Evolutionary conservation across 1,140 invertebrate genomes (phyloP), one percentile per base, ranked within the genome.

Genomic region (Drosophila pallidifrons): DNA sequence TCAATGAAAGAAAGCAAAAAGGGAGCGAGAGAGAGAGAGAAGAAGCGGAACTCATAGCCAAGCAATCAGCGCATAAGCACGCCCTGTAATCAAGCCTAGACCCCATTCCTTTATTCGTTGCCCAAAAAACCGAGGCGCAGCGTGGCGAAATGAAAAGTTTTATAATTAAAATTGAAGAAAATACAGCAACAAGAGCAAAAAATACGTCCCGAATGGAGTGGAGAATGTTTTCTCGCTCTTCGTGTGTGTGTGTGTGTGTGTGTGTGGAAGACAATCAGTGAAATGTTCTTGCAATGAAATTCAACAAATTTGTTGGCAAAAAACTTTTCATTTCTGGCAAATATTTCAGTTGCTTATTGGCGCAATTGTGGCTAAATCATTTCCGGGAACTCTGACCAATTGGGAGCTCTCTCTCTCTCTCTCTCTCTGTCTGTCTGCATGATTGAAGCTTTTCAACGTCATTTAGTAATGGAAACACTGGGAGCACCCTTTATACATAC

Each of bases 31-130:
- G 30, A 59, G 32, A 10, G 45, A 25, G 20, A 25, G 20, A 3
- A 25, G 20, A 51, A 52, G 38, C 38, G 72, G 43, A 59, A 73
- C 55, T 76, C 82, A 87, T 82, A 86, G 82, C 82, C 82, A 71
- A 73, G 83, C 83, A 87, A 87, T 87, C 83, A 87, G 80, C 80
- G 83, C 83, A 88, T 87, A 83, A 87, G 83, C 83, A 88, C 83
- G 83, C 83, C 83, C 83, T 88, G 83, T 87, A 87, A 87, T 87
- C 83, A 87, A 88, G 79, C 82, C 65, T 78, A 65, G 79, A 68
- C 79, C 66, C 41, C 69, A 47, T 35, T 55, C 5, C 28, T 3
- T 35, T 47, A 45, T 11, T 57, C 16, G 6, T n/a, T 6, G 51
- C 54, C 63, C 20, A 3, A 25, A 25, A 63, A 60, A 61, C 64